phyloP scores from a whole-genome alignment of 2,113 vertebrate genomes.

The Scopus umbretta region DNA sequence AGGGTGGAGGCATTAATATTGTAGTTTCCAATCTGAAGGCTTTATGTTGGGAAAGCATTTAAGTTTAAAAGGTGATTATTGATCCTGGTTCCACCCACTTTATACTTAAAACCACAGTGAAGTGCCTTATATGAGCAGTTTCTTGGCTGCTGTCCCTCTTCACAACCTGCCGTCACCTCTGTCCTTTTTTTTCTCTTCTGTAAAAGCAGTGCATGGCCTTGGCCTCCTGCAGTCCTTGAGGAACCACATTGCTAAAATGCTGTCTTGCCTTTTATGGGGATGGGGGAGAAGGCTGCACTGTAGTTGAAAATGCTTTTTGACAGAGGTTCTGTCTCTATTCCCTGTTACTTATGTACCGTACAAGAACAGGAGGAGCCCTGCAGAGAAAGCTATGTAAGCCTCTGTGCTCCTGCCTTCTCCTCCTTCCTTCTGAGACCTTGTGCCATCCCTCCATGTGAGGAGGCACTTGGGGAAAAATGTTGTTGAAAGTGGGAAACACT shows the following conservation, averaged over 20 bases:
- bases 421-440: background rate
- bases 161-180: background rate
- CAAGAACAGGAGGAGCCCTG: background rate
- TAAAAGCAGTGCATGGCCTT: background rate
- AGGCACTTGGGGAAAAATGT: rapidly evolving
- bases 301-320: background rate
- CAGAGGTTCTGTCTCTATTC: background rate
- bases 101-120: background rate
- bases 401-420: background rate
- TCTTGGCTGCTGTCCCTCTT: background rate
- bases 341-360: rapidly evolving
- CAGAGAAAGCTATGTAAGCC: background rate
- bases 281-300: background rate
- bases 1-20: background rate
- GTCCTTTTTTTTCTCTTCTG: background rate
- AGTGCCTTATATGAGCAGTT: background rate
- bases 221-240: background rate
- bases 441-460: background rate
- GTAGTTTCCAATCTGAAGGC: background rate
- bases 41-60: background rate
- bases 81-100: background rate
- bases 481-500: background rate
- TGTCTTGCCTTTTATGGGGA: background rate
- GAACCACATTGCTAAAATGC: rapidly evolving
- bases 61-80: background rate